Conservation (phyloP, 2,113 vertebrate species). For the Nerophis lumbriciformis region DNA sequence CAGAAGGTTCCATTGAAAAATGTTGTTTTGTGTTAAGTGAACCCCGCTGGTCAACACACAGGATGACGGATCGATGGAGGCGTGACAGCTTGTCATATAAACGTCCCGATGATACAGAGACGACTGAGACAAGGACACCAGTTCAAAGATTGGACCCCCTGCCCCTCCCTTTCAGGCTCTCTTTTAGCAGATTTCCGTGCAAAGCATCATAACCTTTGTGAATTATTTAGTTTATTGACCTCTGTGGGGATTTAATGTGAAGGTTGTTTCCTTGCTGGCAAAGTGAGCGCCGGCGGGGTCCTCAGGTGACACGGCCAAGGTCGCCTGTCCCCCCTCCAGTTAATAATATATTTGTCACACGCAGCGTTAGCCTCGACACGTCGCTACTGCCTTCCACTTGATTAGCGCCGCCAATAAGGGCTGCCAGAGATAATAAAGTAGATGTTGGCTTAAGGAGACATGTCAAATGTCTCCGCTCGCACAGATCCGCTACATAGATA, state of each 20-base stretch:
- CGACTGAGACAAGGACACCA: slow-evolving; percentile 59
- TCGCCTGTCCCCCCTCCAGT: slow-evolving; percentile 68
- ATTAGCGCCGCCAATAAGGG: slow-evolving; percentile 78
- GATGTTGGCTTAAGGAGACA: slow-evolving; percentile 75
- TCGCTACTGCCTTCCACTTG: slow-evolving; percentile 70
- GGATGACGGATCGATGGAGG: slow-evolving; percentile 60
- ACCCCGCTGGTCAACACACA: slow-evolving; percentile 16
- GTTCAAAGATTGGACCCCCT: slow-evolving; percentile 64
- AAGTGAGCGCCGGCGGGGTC: slow-evolving; percentile 67
- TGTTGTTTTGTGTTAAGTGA: slow-evolving; percentile 23
- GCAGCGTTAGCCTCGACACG: slow-evolving; percentile 59
- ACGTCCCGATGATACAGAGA: slow-evolving; percentile 59
- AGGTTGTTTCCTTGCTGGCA: slow-evolving; percentile 76
- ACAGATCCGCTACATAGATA: slow-evolving; percentile 12
- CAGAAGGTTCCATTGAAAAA: slow-evolving; percentile 31
- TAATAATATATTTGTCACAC: slow-evolving; percentile 80
- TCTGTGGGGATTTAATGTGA: slow-evolving; percentile 77
- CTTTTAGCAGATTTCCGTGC: slow-evolving; percentile 68
- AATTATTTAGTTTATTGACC: slow-evolving; percentile 84
- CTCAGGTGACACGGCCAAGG: slow-evolving; percentile 78
- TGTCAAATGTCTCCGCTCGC: slow-evolving; percentile 68
- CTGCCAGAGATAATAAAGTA: slow-evolving; percentile 78
- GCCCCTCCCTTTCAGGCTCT: slow-evolving; percentile 27
- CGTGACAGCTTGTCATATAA: slow-evolving; percentile 62
- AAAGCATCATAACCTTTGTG: slow-evolving; percentile 76